Evolutionary conservation across 2,797 vertebrate species (phyloP).

Genomic region (Micropoecilia bifurca): DNA sequence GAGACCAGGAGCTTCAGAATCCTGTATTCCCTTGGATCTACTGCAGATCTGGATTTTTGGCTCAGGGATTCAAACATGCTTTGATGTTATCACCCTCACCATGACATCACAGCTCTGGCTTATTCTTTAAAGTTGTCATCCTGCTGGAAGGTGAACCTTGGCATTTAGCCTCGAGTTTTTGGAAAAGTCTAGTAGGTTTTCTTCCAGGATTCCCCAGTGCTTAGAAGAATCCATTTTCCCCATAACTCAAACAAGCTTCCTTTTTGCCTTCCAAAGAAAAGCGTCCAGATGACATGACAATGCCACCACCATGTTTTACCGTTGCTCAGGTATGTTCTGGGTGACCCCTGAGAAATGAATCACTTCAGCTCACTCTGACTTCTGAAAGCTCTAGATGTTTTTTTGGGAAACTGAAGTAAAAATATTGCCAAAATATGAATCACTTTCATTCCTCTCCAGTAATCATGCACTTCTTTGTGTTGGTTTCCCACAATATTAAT

Average conservation of each 20-base stretch:
- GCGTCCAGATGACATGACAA: background rate
- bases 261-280: background rate
- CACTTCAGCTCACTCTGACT: background rate
- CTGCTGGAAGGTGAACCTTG: background rate
- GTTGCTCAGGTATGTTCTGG: background rate
- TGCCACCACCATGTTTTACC: background rate
- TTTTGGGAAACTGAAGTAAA: background rate
- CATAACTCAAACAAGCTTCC: background rate
- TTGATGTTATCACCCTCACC: background rate
- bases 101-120: background rate
- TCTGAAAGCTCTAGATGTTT: background rate
- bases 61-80: background rate
- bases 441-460: background rate
- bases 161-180: background rate
- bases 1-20: background rate
- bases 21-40: background rate
- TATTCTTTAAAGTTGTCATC: background rate
- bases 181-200: background rate
- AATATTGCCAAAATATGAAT: background rate
- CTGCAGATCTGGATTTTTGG: background rate
- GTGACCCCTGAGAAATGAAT: background rate
- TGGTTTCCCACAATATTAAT: background rate
- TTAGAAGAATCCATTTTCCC: background rate
- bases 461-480: background rate
- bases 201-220: background rate